A percentile compares a stretch with the other conserved stretches of the same genome.
Conservation (phyloP, 2,113 vertebrate species). For the Heteronetta atricapilla region DNA sequence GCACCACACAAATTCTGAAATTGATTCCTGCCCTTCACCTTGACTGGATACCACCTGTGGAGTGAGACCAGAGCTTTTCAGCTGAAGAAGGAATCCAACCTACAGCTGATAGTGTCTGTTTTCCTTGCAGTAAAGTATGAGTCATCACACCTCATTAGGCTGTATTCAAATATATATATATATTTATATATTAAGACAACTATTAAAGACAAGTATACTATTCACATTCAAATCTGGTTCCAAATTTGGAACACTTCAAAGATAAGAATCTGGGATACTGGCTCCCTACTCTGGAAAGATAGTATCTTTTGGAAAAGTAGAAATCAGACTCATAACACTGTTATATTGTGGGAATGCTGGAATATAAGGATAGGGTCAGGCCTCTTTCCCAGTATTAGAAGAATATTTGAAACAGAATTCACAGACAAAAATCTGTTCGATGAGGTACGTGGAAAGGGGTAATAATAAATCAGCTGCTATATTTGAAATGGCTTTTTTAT, state of each 20-base stretch:
- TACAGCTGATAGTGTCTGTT: not conserved
- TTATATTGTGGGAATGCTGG: not conserved
- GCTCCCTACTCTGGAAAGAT: not conserved
- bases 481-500: not conserved
- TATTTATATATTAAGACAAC: too few species aligned
- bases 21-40: not conserved
- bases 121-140: not conserved
- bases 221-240: not conserved
- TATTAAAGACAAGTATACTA: not conserved
- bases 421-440: constrained; percentile 21
- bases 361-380: not conserved
- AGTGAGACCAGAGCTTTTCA: not conserved
- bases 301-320: not conserved
- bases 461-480: constrained; percentile 16
- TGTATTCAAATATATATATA: not conserved
- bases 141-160: not conserved
- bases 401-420: constrained; percentile 14
- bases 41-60: not conserved
- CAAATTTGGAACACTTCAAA: not conserved
- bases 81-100: not conserved
- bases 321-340: not conserved
- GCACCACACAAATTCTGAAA: not conserved
- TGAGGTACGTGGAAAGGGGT: not conserved
- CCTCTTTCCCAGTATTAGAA: not conserved
- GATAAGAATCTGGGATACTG: not conserved